Evolutionary conservation across 92 coral and sea anemone genomes (phyloP), one percentile per base, ranked within the genome.

Genomic region (Epizoanthus stellaris): DNA sequence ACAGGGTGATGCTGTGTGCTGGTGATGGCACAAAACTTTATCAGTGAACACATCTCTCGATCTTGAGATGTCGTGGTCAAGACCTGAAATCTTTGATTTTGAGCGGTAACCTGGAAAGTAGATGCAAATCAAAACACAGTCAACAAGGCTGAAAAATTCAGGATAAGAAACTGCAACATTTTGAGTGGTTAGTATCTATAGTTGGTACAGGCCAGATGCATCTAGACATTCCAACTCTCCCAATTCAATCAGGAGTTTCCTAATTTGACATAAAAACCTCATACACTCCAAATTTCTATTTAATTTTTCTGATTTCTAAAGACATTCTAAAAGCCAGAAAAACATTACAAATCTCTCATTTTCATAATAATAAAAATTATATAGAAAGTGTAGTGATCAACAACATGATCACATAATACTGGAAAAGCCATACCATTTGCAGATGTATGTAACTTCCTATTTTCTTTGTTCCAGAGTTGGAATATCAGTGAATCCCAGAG

Each of bases 81-180:
- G 83, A 40, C 36, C 71, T 11, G 83, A 79, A 79, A 62, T 79
- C 71, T 79, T 79, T n/a, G 83, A 79, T 79, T 73, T 70, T 12
- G 83, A 79, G 43, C 83, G 83, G 49, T 63, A 79, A 61, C 83
- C 83, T 79, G 43, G 39, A 20, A 79, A 42, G 16, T 63, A 4
- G 61, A 63, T 20, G 14, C 40, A 79, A 34, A 38, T 67, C 39
- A 4, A 38, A 36, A 12, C 17, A 67, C 73, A 15, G 30, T 67
- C 20, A 38, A 38, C 47, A 67, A 12, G 70, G 17, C 13, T 21
- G 14, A 36, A 67, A 14, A 5, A n/a, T 67, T 12, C 19, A 13
- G 6, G 1, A 2, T 14, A 34, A 5, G 39, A 30, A 36, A 12
- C 23, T 23, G 12, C 11, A 21, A 14, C 69, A 15, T 21, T 6